Base-by-base conservation (phyloP, 2,113 vertebrate species). In the Calyptomena viridis region DNA sequence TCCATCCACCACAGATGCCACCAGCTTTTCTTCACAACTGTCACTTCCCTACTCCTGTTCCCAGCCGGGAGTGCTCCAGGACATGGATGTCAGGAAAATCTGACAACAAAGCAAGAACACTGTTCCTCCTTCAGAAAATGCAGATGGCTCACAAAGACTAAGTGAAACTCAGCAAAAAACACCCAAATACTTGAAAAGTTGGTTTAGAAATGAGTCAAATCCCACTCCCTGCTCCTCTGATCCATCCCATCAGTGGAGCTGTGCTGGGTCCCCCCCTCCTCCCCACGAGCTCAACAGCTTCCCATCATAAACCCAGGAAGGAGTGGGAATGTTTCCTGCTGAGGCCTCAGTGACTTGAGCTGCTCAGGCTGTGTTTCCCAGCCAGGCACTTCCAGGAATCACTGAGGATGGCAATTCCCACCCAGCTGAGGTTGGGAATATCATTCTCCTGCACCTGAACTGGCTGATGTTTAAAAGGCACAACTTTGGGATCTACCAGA, bases 231-330 rank as follows among this genome's bases (percentile, higher is more conserved):
- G 5, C 2, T 5, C 8, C 50, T 53, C 12, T 24, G 42, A 31
- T 42, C 47, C 19, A n/a, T 3, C 9, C 2, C 13, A 24, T 4
- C 0, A 17, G 59, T 14, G 8, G 49, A 33, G 59, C 35, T 44
- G 30, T 0, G 5, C 16, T 9, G 37, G 24, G 21, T 27, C 55
- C 59, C 33, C 30, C 8, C 8, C n/a, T 56, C 8, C 47, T 49
- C 33, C 56, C 28, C 40, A 5, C 0, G 23, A 69, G 20, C 46
- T 15, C 31, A 23, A 27, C 30, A 5, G 7, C 7, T 25, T 24
- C 53, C 22, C 14, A 0, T 40, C 33, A 1, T 2, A 21, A 19
- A 72, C 3, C 3, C 74, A 46, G 21, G 7, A 21, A 47, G 4
- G 17, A 20, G 14, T 1, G 12, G 17, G 58, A 40, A 21, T 1